Evolutionary conservation across 2,888 invertebrate species (phyloP), one percentile per base, ranked within the genome.

Genomic region (Embidobia sp.): DNA sequence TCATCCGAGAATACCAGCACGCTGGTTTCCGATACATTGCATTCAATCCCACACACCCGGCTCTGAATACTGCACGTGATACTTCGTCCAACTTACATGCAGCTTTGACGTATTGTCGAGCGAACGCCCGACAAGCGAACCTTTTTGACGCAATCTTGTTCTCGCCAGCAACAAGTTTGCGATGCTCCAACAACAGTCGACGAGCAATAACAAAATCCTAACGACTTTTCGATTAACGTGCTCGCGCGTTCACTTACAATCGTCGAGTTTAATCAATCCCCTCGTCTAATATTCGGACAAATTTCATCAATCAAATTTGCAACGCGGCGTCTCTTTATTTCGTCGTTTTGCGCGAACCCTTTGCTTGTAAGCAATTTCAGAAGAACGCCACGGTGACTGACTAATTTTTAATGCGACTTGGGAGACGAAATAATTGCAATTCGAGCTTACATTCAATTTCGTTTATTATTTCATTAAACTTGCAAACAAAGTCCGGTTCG

Each of bases 11-110:
- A 55, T 61, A 31, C 61, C 55, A 18, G 33, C 64, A 57, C 63
- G 49, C 48, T 46, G 40, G 19, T 67, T 75, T 67, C 29, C 67
- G 42, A 75, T 75, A 67, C 67, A 61, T 59, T 59, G 67, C 37
- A 61, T 67, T 67, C 55, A 35, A 67, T 53, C 13, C 13, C 35
- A 13, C 53, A 51, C 46, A 48, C 33, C 26, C 59, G 35, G 33
- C 15, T 49, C 27, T 15, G 35, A 46, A 61, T 59, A 51, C 48
- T 31, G 10, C 46, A 40, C 42, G n/a, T 42, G 44, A 73, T 66
- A 59, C 51, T 57, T 42, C 49, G 57, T 64, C 35, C 5, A 15
- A 37, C 35, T 15, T 37, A 15, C 35, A 13, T 37, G 16, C 40
- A 37, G 29, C 49, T 22, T 59, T 66, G 59, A 66, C 59, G 59